phyloP scores from a whole-genome alignment of 2,797 vertebrate species.

The Neomorphus geoffroyi region DNA sequence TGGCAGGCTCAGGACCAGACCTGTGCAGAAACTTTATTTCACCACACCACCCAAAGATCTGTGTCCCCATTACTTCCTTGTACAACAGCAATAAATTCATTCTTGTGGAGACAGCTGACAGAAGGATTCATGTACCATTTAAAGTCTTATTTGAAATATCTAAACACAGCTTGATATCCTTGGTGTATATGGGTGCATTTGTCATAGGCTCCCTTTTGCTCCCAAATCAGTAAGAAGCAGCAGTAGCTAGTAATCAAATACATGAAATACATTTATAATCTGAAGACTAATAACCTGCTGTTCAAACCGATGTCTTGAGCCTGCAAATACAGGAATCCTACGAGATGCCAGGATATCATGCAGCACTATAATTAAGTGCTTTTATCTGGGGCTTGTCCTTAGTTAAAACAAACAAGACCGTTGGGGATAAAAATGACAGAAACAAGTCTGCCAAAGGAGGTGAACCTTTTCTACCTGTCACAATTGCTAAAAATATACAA shows the following conservation, averaged over 20 bases:
- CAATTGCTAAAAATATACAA: background rate
- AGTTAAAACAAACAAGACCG: constrained; percentile 2
- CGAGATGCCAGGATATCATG: background rate
- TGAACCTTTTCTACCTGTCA: background rate
- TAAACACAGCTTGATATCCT: background rate
- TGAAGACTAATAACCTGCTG: background rate
- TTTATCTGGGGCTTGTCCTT: background rate
- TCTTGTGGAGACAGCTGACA: background rate
- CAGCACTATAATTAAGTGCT: background rate
- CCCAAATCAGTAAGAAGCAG: background rate
- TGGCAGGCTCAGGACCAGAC: background rate
- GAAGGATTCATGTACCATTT: background rate
- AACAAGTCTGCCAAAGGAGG: background rate
- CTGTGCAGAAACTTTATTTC: background rate
- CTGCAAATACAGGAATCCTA: background rate
- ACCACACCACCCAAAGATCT: fast-evolving
- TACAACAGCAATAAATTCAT: background rate
- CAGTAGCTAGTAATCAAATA: background rate
- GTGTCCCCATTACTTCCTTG: fast-evolving
- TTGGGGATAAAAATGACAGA: constrained; percentile 3
- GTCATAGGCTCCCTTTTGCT: background rate
- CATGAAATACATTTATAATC: background rate
- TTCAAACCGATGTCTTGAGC: background rate
- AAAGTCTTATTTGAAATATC: background rate
- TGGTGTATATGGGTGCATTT: background rate